Conservation (phyloP, 2,797 vertebrate species). For the Lateolabrax maculatus region DNA sequence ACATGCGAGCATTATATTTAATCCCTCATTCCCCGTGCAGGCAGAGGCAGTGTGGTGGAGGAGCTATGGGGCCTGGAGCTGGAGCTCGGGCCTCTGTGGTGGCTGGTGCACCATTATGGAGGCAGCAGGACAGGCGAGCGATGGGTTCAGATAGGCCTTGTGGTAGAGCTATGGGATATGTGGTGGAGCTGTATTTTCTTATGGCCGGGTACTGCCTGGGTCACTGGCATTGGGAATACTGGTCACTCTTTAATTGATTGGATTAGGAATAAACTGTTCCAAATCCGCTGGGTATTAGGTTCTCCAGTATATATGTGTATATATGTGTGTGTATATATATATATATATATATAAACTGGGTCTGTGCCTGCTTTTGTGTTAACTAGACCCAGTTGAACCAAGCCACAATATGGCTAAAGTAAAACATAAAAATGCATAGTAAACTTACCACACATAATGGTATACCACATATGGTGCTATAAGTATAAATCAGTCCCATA, state of each 20-base stretch:
- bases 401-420: slow-evolving; percentile 15
- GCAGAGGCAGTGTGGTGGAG: slow-evolving; percentile 69
- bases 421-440: slow-evolving; percentile 33
- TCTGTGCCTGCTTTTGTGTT: slow-evolving; percentile 24
- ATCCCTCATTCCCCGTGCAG: slow-evolving; percentile 76
- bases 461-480: slow-evolving; percentile 26
- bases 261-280: slow-evolving; percentile 51
- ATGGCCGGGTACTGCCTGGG: slow-evolving; percentile 47
- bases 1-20: slow-evolving; percentile 83
- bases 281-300: slow-evolving; percentile 29
- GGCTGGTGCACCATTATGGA: slow-evolving; percentile 72
- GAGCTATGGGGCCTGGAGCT: slow-evolving; percentile 61
- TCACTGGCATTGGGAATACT: slow-evolving; percentile 57
- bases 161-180: slow-evolving; percentile 67
- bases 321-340: no score
- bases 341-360: slow-evolving; percentile 5
- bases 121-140: slow-evolving; percentile 57
- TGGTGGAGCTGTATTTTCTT: slow-evolving; percentile 69
- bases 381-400: slow-evolving; percentile 11
- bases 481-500: slow-evolving; percentile 40
- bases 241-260: slow-evolving; percentile 72
- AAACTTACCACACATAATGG: slow-evolving; percentile 28
- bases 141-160: slow-evolving; percentile 64
- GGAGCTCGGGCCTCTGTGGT: slow-evolving; percentile 70
- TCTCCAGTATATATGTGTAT: slow-evolving; percentile 25